Percentiles rank a stretch among this genome's conserved stretches.
These are phyloP conservation scores for Corydoras sp. DNA, from an alignment of 2,113 vertebrate genomes.

Conservation along the genomic window DNA sequence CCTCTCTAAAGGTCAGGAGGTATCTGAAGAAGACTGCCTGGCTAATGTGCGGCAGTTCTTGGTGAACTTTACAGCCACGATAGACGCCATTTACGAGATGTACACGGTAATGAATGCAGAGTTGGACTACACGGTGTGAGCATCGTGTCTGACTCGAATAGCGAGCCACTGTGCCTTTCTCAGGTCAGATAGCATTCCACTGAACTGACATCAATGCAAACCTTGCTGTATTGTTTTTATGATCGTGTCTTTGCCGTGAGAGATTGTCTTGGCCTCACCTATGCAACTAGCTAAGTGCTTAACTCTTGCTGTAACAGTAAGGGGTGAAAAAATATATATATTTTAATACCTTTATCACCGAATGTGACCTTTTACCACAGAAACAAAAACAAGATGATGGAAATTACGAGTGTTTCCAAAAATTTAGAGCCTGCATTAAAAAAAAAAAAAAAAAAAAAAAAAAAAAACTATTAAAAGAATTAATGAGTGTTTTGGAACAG, in stretches of 20 bases:
- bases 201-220: not conserved
- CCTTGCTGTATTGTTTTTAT: not conserved
- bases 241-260: not conserved
- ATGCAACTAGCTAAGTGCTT: slow-evolving; percentile 7
- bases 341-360: too few relatives aligned
- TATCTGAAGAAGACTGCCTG: slow-evolving; percentile 84
- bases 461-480: too few relatives aligned
- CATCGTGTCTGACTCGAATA: not conserved
- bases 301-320: not conserved
- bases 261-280: not conserved
- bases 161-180: not conserved
- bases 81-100: slow-evolving; percentile 91
- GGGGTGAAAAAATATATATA: too few relatives aligned
- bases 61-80: slow-evolving; percentile 73
- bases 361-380: too few relatives aligned
- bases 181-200: slow-evolving; percentile 24
- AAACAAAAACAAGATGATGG: too few relatives aligned
- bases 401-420: too few relatives aligned
- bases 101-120: slow-evolving; percentile 83
- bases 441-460: too few relatives aligned
- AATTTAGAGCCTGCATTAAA: too few relatives aligned
- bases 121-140: slow-evolving; percentile 84
- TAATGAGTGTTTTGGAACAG: too few relatives aligned
- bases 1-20: slow-evolving; percentile 84
- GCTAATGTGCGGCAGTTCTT: slow-evolving; percentile 82